Percentiles rank a stretch among this genome's conserved stretches.
Conservation (phyloP, 2,797 vertebrate genomes). For the Microctenopoma steveboyesi region DNA sequence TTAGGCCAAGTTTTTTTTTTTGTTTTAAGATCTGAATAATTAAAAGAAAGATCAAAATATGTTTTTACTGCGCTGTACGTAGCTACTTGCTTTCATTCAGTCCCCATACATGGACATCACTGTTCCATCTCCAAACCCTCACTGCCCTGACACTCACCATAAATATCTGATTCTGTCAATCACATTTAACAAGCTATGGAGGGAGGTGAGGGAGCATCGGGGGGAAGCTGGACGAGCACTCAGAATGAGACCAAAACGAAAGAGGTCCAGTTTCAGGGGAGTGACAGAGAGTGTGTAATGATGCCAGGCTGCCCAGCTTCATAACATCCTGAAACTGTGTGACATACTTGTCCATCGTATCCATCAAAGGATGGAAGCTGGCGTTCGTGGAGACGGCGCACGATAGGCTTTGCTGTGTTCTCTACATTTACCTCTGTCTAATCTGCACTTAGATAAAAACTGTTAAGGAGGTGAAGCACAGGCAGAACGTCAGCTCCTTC, state of each 20-base stretch:
- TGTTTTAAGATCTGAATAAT: too few relatives aligned
- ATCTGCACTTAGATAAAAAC: conserved; percentile 19
- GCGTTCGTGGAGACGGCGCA: conserved; percentile 19
- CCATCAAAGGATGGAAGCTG: conserved; percentile 8
- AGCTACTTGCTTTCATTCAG: conserved; percentile 40
- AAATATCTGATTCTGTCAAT: conserved; percentile 64
- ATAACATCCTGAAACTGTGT: conserved; percentile 16
- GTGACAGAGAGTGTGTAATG: conserved; percentile 10
- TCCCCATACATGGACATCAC: conserved; percentile 51
- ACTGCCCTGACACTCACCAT: conserved; percentile 52
- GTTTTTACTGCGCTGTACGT: neutral
- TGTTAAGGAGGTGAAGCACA: neutral
- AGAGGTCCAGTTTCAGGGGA: conserved; percentile 19
- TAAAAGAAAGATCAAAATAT: too few relatives aligned
- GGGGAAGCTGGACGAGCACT: neutral
- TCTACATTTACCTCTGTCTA: conserved; percentile 12
- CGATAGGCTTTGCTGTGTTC: conserved; percentile 15
- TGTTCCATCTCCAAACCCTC: conserved; percentile 51
- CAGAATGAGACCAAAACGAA: conserved; percentile 11
- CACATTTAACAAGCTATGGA: conserved; percentile 73
- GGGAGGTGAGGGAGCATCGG: conserved; percentile 11
- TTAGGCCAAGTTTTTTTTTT: too few relatives aligned
- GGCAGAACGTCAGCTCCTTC: neutral
- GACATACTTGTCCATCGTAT: neutral
- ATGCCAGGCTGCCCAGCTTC: conserved; percentile 1